Percentiles rank a stretch among this genome's conserved stretches.
These are phyloP conservation scores for Mormyrus hasselquistii DNA, from an alignment of 2,797 vertebrate genomes.

Conservation along the genomic window DNA sequence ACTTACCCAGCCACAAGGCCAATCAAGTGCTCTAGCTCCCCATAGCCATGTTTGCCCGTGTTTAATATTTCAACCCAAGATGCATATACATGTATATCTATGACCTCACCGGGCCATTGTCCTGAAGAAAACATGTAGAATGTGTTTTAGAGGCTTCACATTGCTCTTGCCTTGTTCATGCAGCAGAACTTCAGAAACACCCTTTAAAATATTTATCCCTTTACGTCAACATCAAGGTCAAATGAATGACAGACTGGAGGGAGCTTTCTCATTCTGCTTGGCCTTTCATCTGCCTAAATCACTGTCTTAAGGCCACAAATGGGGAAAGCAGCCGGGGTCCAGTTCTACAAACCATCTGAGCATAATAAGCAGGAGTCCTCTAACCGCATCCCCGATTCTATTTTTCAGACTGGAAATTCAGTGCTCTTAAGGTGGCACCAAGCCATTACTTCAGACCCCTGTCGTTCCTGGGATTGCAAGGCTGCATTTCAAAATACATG, in stretches of 20 bases:
- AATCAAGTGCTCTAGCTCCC: constrained; percentile 21
- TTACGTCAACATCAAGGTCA: constrained; percentile 58
- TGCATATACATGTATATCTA: not conserved
- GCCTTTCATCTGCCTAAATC: constrained; percentile 64
- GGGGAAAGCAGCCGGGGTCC: constrained; percentile 65
- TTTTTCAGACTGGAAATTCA: constrained; percentile 57
- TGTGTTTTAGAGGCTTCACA: constrained; percentile 27
- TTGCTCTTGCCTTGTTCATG: constrained; percentile 32
- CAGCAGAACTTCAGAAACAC: constrained; percentile 35
- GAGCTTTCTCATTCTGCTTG: constrained; percentile 53
- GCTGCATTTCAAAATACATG: constrained; percentile 53
- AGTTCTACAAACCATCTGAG: constrained; percentile 67
- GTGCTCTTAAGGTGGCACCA: constrained; percentile 50
- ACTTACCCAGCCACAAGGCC: constrained; percentile 17
- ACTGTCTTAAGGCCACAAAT: constrained; percentile 63
- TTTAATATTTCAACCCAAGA: constrained; percentile 25
- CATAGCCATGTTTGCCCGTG: not conserved
- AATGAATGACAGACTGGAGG: constrained; percentile 54
- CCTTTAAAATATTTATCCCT: constrained; percentile 44
- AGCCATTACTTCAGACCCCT: constrained; percentile 69
- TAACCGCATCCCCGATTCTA: constrained; percentile 60
- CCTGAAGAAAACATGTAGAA: constrained; percentile 35
- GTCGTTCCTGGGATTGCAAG: constrained; percentile 59
- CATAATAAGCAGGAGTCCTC: constrained; percentile 67
- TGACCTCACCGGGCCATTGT: constrained; percentile 1